These are phyloP conservation scores for Lepilemur septentrionalis DNA, from an alignment of 2,797 vertebrate genomes.

Conservation along the genomic window DNA sequence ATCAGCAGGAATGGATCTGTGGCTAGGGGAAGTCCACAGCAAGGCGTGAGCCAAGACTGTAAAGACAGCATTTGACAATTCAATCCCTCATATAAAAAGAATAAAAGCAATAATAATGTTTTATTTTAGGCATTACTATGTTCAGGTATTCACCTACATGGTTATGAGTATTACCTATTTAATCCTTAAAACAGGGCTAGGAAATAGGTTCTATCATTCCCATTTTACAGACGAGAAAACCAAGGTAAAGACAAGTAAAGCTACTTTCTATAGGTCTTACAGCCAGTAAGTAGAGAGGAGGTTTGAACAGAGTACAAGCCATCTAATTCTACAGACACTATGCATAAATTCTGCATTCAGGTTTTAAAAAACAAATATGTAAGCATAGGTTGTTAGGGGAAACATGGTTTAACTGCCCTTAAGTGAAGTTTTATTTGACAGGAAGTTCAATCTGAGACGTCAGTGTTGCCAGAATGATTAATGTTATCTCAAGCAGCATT, in stretches of 20 bases:
- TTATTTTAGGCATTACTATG: neutral
- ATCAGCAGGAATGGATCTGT: neutral
- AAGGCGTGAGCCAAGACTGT: neutral
- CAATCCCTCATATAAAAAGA: neutral
- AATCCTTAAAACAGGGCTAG: neutral
- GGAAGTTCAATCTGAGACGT: neutral
- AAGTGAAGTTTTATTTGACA: neutral
- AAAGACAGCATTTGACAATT: neutral
- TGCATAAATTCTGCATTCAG: neutral
- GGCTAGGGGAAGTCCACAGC: neutral
- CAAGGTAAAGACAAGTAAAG: neutral
- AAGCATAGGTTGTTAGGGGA: neutral
- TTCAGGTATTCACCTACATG: neutral
- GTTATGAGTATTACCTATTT: neutral
- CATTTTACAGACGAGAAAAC: constrained; percentile 12
- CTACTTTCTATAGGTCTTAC: neutral
- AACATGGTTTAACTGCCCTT: neutral
- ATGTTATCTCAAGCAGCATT: neutral
- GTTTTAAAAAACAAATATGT: neutral
- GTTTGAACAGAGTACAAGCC: neutral
- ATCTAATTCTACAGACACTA: neutral
- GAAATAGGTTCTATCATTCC: neutral
- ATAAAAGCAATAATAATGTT: neutral
- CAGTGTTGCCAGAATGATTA: neutral
- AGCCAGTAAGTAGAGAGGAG: neutral